Base-by-base conservation (phyloP, 2,797 vertebrate species). In the Manis pentadactyla region DNA sequence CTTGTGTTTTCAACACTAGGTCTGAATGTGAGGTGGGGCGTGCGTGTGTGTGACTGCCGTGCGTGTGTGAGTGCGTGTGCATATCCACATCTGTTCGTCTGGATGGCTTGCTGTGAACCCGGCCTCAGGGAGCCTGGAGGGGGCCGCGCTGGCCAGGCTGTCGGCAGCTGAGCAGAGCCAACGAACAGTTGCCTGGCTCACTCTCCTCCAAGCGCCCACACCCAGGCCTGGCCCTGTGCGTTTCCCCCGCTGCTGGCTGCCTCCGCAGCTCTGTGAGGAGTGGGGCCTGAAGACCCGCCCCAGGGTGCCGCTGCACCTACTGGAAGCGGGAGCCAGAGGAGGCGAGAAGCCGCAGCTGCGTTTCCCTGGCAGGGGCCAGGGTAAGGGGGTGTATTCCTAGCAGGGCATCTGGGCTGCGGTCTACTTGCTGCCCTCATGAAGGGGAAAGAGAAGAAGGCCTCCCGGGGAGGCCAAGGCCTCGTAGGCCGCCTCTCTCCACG, bases 1-100 rank as follows among this genome's bases (percentile, higher is more conserved):
- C 34, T 0, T 88, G 93, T 97, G 97, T 98, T 94, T 97, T 97
- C 98, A 98, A 98, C 98, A 98, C 98, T 98, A 99, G 97, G 98
- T 97, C 96, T 98, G 98, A 86, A 95, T 97, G 97, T 96, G 97
- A 97, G 96, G 97, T 95, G 98, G 94, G 94, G 93, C 63, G 71
- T 94, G 69, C 4, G 89, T 96, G 97, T 27, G 39, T 95, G 37
- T 29, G 84, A 8, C 25, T 77, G 82, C 59, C 6, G 0, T 34
- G 57, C 1, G 21, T 25, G 53, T 27, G 64, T 1, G 42, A 29
- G 92, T 82, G 68, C 46, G 21, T 95, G 79, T 95, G 75, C 57
- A 21, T 9, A 2, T 27, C n/a, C 46, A 0, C 4, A 7, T 91
- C 57, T 75, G 39, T 92, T 19, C 13, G 68, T 97, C 71, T 90